These are phyloP conservation scores for Chionodraco myersi DNA, from an alignment of 2,113 vertebrate genomes.

Conservation along the genomic window DNA sequence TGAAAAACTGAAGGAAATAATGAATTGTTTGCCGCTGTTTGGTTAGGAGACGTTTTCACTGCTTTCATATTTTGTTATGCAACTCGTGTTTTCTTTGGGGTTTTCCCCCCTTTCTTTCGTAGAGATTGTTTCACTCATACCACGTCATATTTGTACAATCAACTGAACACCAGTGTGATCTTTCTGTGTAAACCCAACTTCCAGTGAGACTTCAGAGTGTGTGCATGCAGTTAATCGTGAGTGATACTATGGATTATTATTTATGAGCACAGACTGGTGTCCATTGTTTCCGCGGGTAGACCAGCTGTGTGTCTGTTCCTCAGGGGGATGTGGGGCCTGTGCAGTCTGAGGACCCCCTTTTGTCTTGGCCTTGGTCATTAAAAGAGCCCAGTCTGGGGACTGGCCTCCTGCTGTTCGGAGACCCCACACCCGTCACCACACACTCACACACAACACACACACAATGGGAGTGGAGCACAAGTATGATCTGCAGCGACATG, in stretches of 20 bases:
- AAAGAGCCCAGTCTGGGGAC: slow-evolving; percentile 29
- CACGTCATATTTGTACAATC: too few relatives aligned
- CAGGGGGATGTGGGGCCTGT: slow-evolving; percentile 7
- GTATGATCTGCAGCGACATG: neutral
- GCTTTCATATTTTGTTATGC: too few relatives aligned
- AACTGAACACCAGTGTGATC: too few relatives aligned
- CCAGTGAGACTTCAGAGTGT: neutral
- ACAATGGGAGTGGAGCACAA: neutral
- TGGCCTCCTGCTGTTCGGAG: slow-evolving; percentile 42
- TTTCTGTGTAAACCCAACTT: neutral
- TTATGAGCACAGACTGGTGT: slow-evolving; percentile 26
- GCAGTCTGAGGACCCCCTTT: slow-evolving; percentile 30
- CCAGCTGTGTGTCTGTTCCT: slow-evolving; percentile 47
- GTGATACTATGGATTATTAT: slow-evolving; percentile 19
- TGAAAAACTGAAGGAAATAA: too few relatives aligned
- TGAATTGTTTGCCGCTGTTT: too few relatives aligned
- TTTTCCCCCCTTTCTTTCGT: too few relatives aligned
- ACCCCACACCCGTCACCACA: slow-evolving; percentile 9
- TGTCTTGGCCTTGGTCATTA: slow-evolving; percentile 47
- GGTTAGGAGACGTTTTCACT: too few relatives aligned
- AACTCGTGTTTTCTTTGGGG: too few relatives aligned
- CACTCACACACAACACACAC: neutral
- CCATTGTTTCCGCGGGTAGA: slow-evolving; percentile 36
- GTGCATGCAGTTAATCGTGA: neutral
- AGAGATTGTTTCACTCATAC: neutral